These are phyloP conservation scores for Okamejei kenojei DNA, from an alignment of 2,797 vertebrate genomes.

Conservation along the genomic window DNA sequence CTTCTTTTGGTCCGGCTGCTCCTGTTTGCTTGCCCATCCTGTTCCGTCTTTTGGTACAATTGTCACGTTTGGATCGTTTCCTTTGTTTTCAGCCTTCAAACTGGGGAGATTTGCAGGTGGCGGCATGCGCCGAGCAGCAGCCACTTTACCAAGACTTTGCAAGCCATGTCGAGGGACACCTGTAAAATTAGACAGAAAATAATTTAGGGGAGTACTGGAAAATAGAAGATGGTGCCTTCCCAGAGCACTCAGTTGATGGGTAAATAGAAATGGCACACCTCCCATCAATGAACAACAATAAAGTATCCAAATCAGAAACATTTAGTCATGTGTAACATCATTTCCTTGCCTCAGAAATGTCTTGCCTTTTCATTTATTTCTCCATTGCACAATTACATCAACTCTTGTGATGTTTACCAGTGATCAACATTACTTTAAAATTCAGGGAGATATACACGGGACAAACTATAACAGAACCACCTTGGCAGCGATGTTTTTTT, in stretches of 20 bases:
- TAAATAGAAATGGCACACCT: no score
- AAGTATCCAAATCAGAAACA: no score
- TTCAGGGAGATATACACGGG: background rate
- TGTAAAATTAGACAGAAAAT: slow-evolving; percentile 43
- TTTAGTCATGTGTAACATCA: background rate
- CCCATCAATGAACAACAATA: no score
- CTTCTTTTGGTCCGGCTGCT: slow-evolving; percentile 98
- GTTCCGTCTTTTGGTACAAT: slow-evolving; percentile 99
- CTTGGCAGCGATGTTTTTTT: background rate
- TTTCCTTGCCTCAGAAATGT: background rate
- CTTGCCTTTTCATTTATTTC: background rate
- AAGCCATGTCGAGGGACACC: slow-evolving; percentile 99
- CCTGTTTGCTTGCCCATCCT: slow-evolving; percentile 99
- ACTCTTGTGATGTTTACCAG: background rate
- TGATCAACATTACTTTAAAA: background rate
- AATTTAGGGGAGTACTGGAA: background rate
- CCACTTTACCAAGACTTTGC: slow-evolving; percentile 99
- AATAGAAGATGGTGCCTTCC: background rate
- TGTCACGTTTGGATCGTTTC: slow-evolving; percentile 98
- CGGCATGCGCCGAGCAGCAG: slow-evolving; percentile 97
- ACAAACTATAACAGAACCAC: background rate
- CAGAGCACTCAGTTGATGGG: no score
- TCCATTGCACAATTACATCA: background rate
- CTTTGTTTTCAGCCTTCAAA: slow-evolving; percentile 99
- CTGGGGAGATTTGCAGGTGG: slow-evolving; percentile 98